Conservation (phyloP, 2,888 invertebrate species). For the Acanthosepion lycidas region DNA sequence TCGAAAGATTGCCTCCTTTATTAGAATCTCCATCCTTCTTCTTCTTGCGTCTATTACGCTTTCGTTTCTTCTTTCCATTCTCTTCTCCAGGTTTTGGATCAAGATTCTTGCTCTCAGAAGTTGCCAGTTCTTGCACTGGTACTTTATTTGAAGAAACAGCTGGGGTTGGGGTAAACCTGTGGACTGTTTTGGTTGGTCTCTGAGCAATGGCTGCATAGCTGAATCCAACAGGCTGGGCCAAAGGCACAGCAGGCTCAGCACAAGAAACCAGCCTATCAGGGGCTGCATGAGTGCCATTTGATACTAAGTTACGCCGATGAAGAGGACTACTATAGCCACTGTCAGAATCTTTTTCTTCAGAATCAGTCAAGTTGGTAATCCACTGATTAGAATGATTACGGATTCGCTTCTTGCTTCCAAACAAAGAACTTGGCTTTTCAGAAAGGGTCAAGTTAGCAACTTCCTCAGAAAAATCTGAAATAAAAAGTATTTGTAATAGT, state of each 20-base stretch:
- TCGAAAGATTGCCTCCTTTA: slow-evolving; percentile 52
- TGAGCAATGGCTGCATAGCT: slow-evolving; percentile 53
- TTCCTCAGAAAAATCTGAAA: slow-evolving; percentile 70
- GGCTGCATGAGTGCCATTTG: slow-evolving; percentile 59
- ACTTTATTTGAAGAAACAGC: neutral
- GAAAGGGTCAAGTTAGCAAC: slow-evolving; percentile 67
- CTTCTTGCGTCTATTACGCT: slow-evolving; percentile 51
- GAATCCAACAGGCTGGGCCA: neutral
- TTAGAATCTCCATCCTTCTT: slow-evolving; percentile 51
- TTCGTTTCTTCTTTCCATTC: slow-evolving; percentile 54
- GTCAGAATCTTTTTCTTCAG: slow-evolving; percentile 64
- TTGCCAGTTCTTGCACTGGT: neutral
- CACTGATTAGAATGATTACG: slow-evolving; percentile 42
- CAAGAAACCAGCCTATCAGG: slow-evolving; percentile 2
- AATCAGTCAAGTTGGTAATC: slow-evolving; percentile 46
- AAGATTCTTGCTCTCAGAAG: slow-evolving; percentile 52
- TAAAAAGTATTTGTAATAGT: neutral
- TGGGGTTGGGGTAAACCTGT: slow-evolving; percentile 45
- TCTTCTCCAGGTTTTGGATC: slow-evolving; percentile 51
- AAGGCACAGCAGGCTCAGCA: neutral
- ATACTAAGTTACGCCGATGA: slow-evolving; percentile 66
- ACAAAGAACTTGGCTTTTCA: slow-evolving; percentile 67
- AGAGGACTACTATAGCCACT: slow-evolving; percentile 71
- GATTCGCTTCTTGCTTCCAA: slow-evolving; percentile 37
- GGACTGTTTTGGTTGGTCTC: slow-evolving; percentile 48